These are phyloP conservation scores for Spisula subtruncata DNA, from an alignment of 2,888 invertebrate species.

Conservation along the genomic window DNA sequence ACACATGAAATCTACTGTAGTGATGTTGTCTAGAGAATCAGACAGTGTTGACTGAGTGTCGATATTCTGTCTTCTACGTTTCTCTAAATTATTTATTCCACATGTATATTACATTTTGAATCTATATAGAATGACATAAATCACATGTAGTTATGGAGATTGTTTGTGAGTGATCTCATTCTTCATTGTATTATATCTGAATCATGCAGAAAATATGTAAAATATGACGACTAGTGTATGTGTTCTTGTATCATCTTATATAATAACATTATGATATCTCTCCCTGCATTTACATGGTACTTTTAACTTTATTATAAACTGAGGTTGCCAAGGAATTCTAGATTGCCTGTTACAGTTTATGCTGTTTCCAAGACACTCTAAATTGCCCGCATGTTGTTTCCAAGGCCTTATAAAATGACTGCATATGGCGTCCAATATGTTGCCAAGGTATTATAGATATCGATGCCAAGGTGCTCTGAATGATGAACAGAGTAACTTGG, in stretches of 20 bases:
- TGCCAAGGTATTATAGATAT: too few species aligned
- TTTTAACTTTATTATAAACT: background rate
- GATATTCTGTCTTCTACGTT: background rate
- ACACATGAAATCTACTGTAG: background rate
- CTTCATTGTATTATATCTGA: background rate
- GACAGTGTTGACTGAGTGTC: background rate
- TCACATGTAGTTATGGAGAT: background rate
- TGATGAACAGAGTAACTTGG: too few species aligned
- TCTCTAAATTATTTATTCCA: constrained; percentile 15
- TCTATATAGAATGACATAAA: constrained; percentile 9
- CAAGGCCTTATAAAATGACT: too few species aligned
- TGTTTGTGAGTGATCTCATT: background rate
- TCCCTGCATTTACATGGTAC: background rate
- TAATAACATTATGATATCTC: background rate
- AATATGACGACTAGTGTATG: background rate
- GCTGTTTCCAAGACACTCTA: too few species aligned
- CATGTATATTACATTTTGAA: constrained; percentile 18
- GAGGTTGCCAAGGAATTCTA: too few species aligned
- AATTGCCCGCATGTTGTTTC: too few species aligned
- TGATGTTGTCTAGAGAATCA: background rate
- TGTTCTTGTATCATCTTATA: background rate
- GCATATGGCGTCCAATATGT: too few species aligned
- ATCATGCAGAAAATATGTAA: background rate
- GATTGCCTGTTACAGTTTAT: too few species aligned
- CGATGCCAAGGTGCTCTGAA: too few species aligned